Evolutionary conservation across 1,140 invertebrate species (phyloP), one percentile per base, ranked within the genome.

Genomic region (Drosophila sechellia): DNA sequence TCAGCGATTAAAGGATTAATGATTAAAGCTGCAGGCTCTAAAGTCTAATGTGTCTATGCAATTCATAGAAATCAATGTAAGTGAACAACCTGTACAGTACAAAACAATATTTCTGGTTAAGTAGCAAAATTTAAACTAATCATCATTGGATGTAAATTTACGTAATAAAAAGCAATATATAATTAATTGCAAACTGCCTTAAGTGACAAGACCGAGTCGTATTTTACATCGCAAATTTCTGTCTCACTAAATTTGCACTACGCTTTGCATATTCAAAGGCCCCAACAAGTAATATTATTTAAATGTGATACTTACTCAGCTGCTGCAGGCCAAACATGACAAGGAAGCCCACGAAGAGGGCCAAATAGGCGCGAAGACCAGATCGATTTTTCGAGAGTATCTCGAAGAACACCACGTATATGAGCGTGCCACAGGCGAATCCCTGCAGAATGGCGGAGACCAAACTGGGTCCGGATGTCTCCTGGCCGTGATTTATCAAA

Each of bases 381-480:
- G 95, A 94, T 42, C 95, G 93, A 84, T 97, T 96, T 57, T 96
- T 94, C 39, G 96, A 96, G 50, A 98, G 93, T 27, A 98, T 96
- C 93, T 98, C 97, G 90, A 98, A 98, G 94, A 98, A 98, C 2
- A 97, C 96, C 37, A 98, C 97, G 90, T 98, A 98, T 0, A 98
- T 94, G 11, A 98, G 93, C 0, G 97, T 98, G 17, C 97, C 97
- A 43, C 96, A 96, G 0, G 97, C 97, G 92, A 98, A 94, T 8
- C 96, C 97, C 84, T 98, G 96, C 0, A 97, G 93, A 4, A 97
- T 94, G 4, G 95, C 94, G 0, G 95, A 94, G 2, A 93, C 93
- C 22, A 95, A 92, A 52, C 93, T 95, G 10, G 94, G 93, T 1
- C 94, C 94, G 0, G 93, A 93, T 4, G 93, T 93, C 3, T 93